Base-by-base conservation (phyloP, 2,797 vertebrate genomes). In the Poecilia velifera region DNA sequence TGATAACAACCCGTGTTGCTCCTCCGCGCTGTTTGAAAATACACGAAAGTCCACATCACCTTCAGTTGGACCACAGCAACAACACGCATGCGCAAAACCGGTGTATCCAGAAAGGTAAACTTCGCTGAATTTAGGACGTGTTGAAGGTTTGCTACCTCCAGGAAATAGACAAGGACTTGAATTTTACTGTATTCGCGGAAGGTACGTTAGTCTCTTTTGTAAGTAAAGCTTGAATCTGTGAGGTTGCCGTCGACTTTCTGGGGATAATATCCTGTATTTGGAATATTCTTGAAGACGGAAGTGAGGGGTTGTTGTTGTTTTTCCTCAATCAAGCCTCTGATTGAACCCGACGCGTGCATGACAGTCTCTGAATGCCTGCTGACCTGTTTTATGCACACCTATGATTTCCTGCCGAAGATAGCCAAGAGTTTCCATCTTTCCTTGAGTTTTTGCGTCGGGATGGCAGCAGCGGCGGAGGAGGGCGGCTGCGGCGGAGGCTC, bases 311-410 rank as follows among this genome's bases (percentile, higher is more conserved):
- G 25, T 59, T 31, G 74, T 62, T 51, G 74, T 73, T 79, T 74
- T 57, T 28, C 64, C 12, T 68, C 77, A 72, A 70, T 16, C 43
- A 4, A 12, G 79, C 5, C 78, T 18, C 74, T 13, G 70, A 34
- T 28, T n/a, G 25, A 71, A 71, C 64, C 76, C 78, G 55, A 57
- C 84, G 91, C 83, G 79, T 90, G 91, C 82, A 93, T 93, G 91
- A 89, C 89, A 66, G 77, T 83, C 13, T 85, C 79, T 68, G 59
- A 80, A 59, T 86, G 83, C 76, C 77, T 94, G 18, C 86, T 90
- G 49, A 88, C 94, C 57, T 94, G 92, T 77, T 85, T 90, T 76
- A 34, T 87, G 12, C 90, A 84, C 79, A 91, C 76, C 14, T 90
- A 75, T 89, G 93, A 92, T 59, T 90, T 86, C 31, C 82, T 88